A percentile compares a stretch with the other conserved stretches of the same genome.
Evolutionary conservation across 2,888 invertebrate species (phyloP).

Genomic region (Scaptomyza flava): DNA sequence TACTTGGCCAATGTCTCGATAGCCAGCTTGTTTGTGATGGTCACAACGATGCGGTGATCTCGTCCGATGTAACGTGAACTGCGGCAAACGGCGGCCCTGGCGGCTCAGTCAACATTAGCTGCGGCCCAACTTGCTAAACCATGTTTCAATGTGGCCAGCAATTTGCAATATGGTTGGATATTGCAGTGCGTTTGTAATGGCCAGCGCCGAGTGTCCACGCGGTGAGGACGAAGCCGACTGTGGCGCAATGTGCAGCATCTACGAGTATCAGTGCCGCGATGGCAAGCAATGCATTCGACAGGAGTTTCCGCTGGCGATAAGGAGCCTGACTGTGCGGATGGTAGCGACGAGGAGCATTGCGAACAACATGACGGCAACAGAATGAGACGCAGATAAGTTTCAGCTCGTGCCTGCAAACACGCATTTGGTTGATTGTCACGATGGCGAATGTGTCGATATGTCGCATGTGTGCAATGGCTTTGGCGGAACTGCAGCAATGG

Average conservation of each 20-base stretch:
- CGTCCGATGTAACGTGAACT: slow-evolving; percentile 86
- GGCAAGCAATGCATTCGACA: slow-evolving; percentile 87
- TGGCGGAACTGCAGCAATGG: slow-evolving; percentile 89
- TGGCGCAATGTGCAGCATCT: slow-evolving; percentile 86
- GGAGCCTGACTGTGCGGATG: slow-evolving; percentile 88
- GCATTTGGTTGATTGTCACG: slow-evolving; percentile 86
- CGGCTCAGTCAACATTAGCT: slow-evolving; percentile 79
- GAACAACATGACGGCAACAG: slow-evolving; percentile 45
- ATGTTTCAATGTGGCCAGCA: slow-evolving; percentile 81
- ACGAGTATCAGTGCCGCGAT: slow-evolving; percentile 88
- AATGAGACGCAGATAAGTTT: slow-evolving; percentile 45
- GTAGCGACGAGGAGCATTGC: slow-evolving; percentile 89
- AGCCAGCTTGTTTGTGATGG: slow-evolving; percentile 86
- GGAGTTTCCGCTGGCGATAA: slow-evolving; percentile 88
- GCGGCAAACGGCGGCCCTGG: slow-evolving; percentile 61
- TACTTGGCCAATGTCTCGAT: slow-evolving; percentile 86
- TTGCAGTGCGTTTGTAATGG: slow-evolving; percentile 86
- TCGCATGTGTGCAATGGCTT: slow-evolving; percentile 87
- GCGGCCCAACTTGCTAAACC: slow-evolving; percentile 79
- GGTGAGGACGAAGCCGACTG: slow-evolving; percentile 90
- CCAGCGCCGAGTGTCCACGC: slow-evolving; percentile 88
- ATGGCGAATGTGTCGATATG: slow-evolving; percentile 88
- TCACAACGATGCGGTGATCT: slow-evolving; percentile 86
- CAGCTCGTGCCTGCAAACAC: slow-evolving; percentile 70
- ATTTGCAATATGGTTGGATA: slow-evolving; percentile 77